A percentile compares a stretch with the other conserved stretches of the same genome.
Conservation (phyloP, 1,140 invertebrate species). For the Brachionus rubens region DNA sequence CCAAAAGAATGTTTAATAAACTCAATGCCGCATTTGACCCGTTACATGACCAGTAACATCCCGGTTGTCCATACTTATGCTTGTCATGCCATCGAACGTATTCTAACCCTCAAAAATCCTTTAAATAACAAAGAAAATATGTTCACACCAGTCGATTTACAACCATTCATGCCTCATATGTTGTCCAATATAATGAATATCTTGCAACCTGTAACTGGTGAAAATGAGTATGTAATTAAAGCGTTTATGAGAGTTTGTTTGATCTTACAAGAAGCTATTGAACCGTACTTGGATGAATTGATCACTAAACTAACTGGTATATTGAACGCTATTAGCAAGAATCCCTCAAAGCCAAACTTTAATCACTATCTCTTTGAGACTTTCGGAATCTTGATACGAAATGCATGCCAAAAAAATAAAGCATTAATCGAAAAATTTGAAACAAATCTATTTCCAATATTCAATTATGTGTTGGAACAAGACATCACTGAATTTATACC, state of each 20-base stretch:
- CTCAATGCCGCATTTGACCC: slow-evolving; percentile 72
- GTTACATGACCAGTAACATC: slow-evolving; percentile 69
- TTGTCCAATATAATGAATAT: slow-evolving; percentile 37
- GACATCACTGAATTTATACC: slow-evolving; percentile 94
- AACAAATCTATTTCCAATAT: slow-evolving; percentile 82
- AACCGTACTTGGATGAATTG: slow-evolving; percentile 74
- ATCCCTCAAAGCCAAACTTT: slow-evolving; percentile 91
- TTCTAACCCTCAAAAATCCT: slow-evolving; percentile 70
- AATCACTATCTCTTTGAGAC: slow-evolving; percentile 96
- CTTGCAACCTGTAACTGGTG: slow-evolving; percentile 54
- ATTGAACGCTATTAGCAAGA: slow-evolving; percentile 77
- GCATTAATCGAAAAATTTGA: slow-evolving; percentile 82
- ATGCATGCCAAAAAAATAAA: slow-evolving; percentile 77
- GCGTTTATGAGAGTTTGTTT: slow-evolving; percentile 84
- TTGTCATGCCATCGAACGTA: slow-evolving; percentile 82
- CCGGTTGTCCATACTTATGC: slow-evolving; percentile 90
- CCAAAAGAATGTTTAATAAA: slow-evolving; percentile 71
- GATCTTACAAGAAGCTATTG: slow-evolving; percentile 73
- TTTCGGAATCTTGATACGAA: slow-evolving; percentile 76
- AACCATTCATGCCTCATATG: slow-evolving; percentile 37
- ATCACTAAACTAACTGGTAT: slow-evolving; percentile 80
- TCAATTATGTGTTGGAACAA: slow-evolving; percentile 84
- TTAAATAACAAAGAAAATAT: slow-evolving; percentile 56
- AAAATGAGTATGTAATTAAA: slow-evolving; percentile 91
- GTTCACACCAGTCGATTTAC: slow-evolving; percentile 14